Conservation (phyloP, 2,113 vertebrate species). For the Beaufortia kweichowensis region DNA sequence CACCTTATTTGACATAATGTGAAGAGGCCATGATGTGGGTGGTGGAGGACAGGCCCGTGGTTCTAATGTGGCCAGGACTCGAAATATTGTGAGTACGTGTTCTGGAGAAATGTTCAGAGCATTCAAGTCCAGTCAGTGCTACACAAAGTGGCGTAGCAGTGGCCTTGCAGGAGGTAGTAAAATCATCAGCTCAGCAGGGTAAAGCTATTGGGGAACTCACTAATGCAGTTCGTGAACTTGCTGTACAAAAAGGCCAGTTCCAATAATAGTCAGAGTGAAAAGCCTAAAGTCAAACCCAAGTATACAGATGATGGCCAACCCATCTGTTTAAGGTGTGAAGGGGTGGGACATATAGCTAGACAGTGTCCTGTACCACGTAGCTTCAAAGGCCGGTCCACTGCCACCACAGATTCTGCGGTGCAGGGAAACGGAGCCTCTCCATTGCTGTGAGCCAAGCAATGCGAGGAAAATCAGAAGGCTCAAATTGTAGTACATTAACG, state of each 20-base stretch:
- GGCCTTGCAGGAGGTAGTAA: slow-evolving; percentile 26
- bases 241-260: not conserved
- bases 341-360: slow-evolving; percentile 22
- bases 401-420: not conserved
- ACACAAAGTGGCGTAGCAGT: not conserved
- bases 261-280: not conserved
- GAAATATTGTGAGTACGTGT: not conserved
- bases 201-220: slow-evolving; percentile 30
- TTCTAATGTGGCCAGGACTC: not conserved
- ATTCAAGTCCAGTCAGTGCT: not conserved
- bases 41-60: slow-evolving; percentile 11
- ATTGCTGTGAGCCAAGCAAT: slow-evolving; percentile 29
- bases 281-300: not conserved
- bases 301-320: slow-evolving; percentile 33
- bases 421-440: slow-evolving; percentile 15
- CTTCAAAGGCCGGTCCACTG: not conserved
- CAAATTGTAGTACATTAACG: not conserved
- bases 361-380: not conserved
- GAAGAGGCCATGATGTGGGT: slow-evolving; percentile 36
- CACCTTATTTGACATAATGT: slow-evolving; percentile 22
- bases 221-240: slow-evolving; percentile 11
- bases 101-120: not conserved
- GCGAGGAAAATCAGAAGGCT: slow-evolving; percentile 26
- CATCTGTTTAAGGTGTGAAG: slow-evolving; percentile 34
- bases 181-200: no score